Conservation (phyloP, 2,888 invertebrate species). For the Heliconius ethilla region DNA sequence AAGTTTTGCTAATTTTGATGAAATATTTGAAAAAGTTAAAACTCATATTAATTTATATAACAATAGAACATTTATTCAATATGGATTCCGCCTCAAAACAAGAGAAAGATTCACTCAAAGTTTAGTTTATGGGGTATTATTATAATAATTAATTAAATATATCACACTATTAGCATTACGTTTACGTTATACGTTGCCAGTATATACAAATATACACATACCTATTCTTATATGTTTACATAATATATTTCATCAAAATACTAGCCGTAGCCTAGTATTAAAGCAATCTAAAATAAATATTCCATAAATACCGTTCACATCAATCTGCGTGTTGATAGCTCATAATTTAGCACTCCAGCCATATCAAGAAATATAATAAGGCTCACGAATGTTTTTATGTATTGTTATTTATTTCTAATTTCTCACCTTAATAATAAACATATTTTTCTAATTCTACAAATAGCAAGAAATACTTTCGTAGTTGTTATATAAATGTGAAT, state of each 20-base stretch:
- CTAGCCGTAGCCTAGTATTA: background rate
- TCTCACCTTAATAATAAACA: background rate
- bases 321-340: conserved; percentile 45
- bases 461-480: background rate
- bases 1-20: too few species aligned
- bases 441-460: background rate
- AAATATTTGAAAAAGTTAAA: too few species aligned
- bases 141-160: too few species aligned
- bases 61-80: too few species aligned
- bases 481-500: too few species aligned
- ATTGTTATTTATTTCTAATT: conserved; percentile 20
- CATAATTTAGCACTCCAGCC: conserved; percentile 44
- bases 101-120: too few species aligned
- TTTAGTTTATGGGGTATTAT: too few species aligned
- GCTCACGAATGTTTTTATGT: conserved; percentile 31
- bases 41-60: too few species aligned
- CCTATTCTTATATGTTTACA: background rate
- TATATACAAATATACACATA: background rate
- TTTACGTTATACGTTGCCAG: too few species aligned
- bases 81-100: too few species aligned
- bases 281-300: conserved; percentile 27
- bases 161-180: too few species aligned
- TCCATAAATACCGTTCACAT: conserved; percentile 26
- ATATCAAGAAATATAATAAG: conserved; percentile 40
- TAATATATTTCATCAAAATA: background rate